phyloP scores from a whole-genome alignment of 2,113 vertebrate species.

The Pterocles burchelli region DNA sequence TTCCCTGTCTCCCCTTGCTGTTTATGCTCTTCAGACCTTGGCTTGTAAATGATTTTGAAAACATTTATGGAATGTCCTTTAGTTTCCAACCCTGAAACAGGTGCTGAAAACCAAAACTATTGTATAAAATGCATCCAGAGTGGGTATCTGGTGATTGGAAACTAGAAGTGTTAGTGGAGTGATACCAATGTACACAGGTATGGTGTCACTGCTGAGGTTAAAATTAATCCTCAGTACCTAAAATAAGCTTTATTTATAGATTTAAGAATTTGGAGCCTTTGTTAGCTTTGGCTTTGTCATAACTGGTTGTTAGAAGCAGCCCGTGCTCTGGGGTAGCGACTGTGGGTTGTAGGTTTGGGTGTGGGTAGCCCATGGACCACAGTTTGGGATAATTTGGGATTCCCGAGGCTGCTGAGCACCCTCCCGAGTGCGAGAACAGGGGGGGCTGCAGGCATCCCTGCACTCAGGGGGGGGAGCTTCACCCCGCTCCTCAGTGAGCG shows the following conservation, averaged over 20 bases:
- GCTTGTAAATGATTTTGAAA: neutral
- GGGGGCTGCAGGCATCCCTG: neutral
- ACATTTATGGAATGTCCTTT: neutral
- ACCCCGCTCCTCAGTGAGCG: neutral
- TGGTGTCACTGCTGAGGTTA: neutral
- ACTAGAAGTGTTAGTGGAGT: neutral
- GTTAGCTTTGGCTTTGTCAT: neutral
- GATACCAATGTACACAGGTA: neutral
- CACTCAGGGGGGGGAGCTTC: neutral
- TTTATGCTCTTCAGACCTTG: neutral
- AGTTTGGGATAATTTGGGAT: neutral
- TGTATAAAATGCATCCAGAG: neutral
- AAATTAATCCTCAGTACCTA: neutral
- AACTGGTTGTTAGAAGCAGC: neutral
- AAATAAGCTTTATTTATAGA: neutral
- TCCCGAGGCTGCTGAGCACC: neutral
- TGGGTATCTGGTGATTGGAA: neutral
- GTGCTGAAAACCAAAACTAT: neutral
- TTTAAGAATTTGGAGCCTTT: neutral
- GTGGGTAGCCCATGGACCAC: neutral
- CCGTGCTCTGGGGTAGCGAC: neutral
- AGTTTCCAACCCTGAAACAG: neutral
- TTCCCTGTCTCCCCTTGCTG: neutral
- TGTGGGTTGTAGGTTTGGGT: neutral
- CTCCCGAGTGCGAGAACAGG: accelerated